Evolutionary conservation across 2,113 vertebrate species (phyloP).

Genomic region (Ceratotherium simum): DNA sequence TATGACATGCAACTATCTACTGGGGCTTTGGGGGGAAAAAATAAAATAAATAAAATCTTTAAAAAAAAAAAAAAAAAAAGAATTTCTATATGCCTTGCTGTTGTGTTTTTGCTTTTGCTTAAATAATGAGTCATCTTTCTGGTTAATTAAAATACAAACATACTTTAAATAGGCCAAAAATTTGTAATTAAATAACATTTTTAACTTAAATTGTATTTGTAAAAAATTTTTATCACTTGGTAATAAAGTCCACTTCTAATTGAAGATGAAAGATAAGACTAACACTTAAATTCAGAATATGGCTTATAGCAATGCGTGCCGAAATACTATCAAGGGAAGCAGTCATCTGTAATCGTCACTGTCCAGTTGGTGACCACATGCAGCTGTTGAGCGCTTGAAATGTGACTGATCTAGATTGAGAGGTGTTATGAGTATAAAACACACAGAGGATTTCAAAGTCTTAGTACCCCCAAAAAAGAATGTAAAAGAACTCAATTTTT

Average conservation of each 20-base stretch:
- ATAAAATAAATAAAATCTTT: no score
- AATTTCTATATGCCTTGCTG: neutral
- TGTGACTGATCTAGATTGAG: neutral
- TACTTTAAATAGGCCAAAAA: constrained; percentile 20
- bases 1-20: no score
- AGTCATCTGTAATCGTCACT: neutral
- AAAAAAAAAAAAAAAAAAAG: no score
- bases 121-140: neutral
- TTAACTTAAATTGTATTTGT: neutral
- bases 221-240: neutral
- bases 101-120: constrained; percentile 26
- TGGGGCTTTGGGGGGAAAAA: no score
- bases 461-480: neutral
- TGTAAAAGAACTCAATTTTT: neutral
- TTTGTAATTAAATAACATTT: constrained; percentile 9
- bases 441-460: neutral
- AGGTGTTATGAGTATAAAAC: neutral
- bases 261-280: constrained; percentile 43
- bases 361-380: neutral
- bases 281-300: neutral
- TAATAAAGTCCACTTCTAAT: constrained; percentile 47
- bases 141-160: constrained; percentile 11
- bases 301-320: neutral
- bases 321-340: neutral
- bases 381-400: neutral